These are phyloP conservation scores for Epicauta chinensis DNA, from an alignment of 1,140 invertebrate species.

Conservation along the genomic window DNA sequence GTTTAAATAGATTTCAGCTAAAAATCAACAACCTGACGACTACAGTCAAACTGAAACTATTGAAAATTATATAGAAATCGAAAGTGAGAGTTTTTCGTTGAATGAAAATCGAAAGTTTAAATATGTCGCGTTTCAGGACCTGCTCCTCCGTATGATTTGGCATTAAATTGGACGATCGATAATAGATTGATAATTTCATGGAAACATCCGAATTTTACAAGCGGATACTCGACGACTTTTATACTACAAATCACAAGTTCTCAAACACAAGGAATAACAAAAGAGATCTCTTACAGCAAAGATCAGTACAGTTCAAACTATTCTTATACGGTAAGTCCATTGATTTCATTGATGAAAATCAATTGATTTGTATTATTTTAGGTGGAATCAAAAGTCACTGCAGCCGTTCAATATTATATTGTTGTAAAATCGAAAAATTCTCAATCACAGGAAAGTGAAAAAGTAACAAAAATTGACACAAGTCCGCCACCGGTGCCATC, in stretches of 20 bases:
- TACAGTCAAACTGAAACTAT: not conserved
- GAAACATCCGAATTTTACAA: constrained; percentile 17
- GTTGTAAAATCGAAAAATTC: not conserved
- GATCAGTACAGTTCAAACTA: not conserved
- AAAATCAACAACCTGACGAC: not conserved
- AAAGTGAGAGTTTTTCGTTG: not conserved
- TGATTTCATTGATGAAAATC: not conserved
- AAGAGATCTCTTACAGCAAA: not conserved
- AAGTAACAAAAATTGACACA: not conserved
- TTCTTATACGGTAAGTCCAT: constrained; percentile 2
- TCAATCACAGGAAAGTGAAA: not conserved
- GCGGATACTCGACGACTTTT: constrained; percentile 6
- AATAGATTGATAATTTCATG: constrained; percentile 10
- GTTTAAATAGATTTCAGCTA: not conserved
- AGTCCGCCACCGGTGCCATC: not conserved
- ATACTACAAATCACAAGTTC: not conserved
- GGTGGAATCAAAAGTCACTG: not conserved
- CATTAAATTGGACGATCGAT: not conserved
- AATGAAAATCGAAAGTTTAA: too few relatives aligned
- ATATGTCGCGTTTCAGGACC: constrained; percentile 7
- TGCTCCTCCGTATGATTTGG: constrained; percentile 2
- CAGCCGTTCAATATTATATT: not conserved
- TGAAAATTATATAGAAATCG: not conserved
- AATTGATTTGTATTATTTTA: too few relatives aligned
- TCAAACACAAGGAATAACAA: not conserved